A percentile compares a stretch with the other conserved stretches of the same genome.
phyloP scores from a whole-genome alignment of 2,888 invertebrate genomes.

The Andrena camellia region DNA sequence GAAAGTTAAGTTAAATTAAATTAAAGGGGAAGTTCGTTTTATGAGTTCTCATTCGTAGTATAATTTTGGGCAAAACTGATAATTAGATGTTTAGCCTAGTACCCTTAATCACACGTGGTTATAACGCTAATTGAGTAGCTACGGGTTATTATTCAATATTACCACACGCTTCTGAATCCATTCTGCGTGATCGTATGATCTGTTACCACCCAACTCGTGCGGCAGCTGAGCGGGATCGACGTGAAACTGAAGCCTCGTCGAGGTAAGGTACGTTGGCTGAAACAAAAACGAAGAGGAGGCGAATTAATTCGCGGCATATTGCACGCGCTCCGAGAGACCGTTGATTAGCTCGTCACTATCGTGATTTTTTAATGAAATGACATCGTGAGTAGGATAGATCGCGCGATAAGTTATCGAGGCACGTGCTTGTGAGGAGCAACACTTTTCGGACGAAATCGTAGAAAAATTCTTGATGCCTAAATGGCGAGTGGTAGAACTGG shows the following conservation, averaged over 20 bases:
- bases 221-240: slow-evolving; percentile 90
- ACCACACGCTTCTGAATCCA: slow-evolving; percentile 93
- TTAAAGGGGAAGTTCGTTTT: too few relatives aligned
- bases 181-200: slow-evolving; percentile 90
- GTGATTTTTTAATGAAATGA: not conserved
- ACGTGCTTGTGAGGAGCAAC: not conserved
- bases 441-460: not conserved
- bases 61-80: too few relatives aligned
- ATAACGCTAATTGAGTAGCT: not conserved
- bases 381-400: not conserved
- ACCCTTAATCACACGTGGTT: too few relatives aligned
- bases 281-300: slow-evolving; percentile 72
- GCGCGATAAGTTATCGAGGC: not conserved
- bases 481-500: slow-evolving; percentile 13
- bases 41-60: too few relatives aligned
- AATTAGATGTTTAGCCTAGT: too few relatives aligned
- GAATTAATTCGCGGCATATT: slow-evolving; percentile 35
- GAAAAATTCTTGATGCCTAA: not conserved
- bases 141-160: slow-evolving; percentile 76
- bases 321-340: too few relatives aligned
- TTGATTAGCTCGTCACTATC: slow-evolving; percentile 21
- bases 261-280: slow-evolving; percentile 90
- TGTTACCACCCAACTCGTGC: slow-evolving; percentile 90
- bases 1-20: too few relatives aligned
- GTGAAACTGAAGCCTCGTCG: slow-evolving; percentile 89